phyloP scores from a whole-genome alignment of 23 tunicate genomes.

The Halocynthia aurantium region DNA sequence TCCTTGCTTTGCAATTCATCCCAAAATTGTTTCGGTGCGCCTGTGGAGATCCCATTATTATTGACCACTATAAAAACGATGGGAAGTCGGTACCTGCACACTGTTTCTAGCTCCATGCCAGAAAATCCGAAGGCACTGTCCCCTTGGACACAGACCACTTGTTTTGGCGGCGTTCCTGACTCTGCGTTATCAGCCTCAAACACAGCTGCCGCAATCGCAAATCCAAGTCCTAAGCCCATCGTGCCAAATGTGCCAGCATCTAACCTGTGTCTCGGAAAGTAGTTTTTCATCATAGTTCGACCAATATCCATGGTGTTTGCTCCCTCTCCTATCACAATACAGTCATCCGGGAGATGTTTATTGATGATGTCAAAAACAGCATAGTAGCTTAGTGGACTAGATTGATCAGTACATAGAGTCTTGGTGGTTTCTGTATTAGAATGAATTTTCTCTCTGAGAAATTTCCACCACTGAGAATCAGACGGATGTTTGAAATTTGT shows the following conservation, averaged over 20 bases:
- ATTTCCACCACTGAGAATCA: conserved; percentile 71
- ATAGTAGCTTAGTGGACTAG: conserved; percentile 73
- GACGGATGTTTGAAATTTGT: conserved; percentile 36
- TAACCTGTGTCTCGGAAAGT: conserved; percentile 66
- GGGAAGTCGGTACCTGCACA: conserved; percentile 73
- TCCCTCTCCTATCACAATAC: conserved; percentile 73
- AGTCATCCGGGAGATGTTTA: conserved; percentile 49
- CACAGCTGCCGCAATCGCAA: conserved; percentile 84
- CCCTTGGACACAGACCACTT: conserved; percentile 93
- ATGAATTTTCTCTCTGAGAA: conserved; percentile 50
- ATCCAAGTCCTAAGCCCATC: conserved; percentile 95
- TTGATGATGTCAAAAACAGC: conserved; percentile 76
- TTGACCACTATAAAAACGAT: conserved; percentile 85
- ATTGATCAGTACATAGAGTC: conserved; percentile 57
- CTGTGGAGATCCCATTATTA: conserved; percentile 72
- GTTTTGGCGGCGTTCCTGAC: conserved; percentile 24
- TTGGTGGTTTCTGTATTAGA: background rate
- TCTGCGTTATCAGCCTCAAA: conserved; percentile 47
- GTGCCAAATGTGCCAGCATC: conserved; percentile 98
- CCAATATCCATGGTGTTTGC: conserved; percentile 97
- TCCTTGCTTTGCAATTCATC: conserved; percentile 45
- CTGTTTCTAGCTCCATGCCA: conserved; percentile 93
- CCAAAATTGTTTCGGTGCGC: conserved; percentile 61
- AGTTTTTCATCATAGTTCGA: conserved; percentile 61
- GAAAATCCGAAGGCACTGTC: conserved; percentile 98